Evolutionary conservation across 2,113 vertebrate species (phyloP).

Genomic region (Chionomys nivalis): DNA sequence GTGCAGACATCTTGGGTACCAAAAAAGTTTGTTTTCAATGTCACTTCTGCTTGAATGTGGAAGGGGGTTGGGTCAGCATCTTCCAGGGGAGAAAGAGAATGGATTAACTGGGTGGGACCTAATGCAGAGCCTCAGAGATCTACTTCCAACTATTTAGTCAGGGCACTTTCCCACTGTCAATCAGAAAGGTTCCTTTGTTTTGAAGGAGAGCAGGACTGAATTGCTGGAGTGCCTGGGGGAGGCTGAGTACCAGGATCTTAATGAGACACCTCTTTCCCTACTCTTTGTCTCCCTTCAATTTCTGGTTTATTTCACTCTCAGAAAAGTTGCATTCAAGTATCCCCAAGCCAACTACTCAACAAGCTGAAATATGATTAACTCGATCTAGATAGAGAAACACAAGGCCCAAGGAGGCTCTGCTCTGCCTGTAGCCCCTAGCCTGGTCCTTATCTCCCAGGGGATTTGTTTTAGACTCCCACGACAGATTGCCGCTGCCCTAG

Average conservation of each 20-base stretch:
- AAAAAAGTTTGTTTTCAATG: conserved; percentile 94
- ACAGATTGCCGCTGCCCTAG: neutral
- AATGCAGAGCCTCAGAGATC: neutral
- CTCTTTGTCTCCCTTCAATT: neutral
- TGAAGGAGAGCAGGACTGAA: neutral
- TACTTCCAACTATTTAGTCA: neutral
- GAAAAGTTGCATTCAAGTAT: neutral
- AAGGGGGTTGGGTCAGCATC: conserved; percentile 89
- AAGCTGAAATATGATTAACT: neutral
- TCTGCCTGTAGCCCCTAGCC: rapidly evolving
- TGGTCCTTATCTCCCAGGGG: too few species aligned
- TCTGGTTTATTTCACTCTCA: neutral
- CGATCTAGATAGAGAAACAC: too few species aligned
- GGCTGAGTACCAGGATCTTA: too few species aligned
- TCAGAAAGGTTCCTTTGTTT: too few species aligned
- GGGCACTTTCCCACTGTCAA: rapidly evolving
- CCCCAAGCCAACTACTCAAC: neutral
- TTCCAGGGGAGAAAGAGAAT: conserved; percentile 68
- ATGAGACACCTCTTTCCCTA: too few species aligned
- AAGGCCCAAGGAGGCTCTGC: rapidly evolving
- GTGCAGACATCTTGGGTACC: conserved; percentile 89
- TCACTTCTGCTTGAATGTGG: conserved; percentile 91
- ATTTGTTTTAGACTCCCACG: neutral
- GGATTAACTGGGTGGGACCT: too few species aligned
- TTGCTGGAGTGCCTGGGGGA: too few species aligned